phyloP scores from a whole-genome alignment of 2,888 invertebrate species.

The Anarsia innoxiella region DNA sequence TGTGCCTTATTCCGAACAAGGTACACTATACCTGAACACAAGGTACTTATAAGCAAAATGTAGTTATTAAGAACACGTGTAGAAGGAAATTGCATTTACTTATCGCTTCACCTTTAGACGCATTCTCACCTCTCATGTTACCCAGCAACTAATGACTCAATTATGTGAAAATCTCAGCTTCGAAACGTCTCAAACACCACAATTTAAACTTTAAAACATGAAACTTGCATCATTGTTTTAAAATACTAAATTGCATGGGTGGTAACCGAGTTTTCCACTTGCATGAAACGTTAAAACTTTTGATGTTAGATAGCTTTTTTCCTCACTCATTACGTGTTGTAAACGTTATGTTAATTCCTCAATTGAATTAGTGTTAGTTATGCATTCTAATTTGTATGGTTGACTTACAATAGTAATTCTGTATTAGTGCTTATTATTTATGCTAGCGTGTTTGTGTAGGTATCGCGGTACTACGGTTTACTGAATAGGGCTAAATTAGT shows the following conservation, averaged over 20 bases:
- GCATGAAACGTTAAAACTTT: constrained; percentile 35
- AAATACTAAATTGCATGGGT: constrained; percentile 13
- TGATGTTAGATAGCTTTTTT: constrained; percentile 43
- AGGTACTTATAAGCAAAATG: constrained; percentile 5
- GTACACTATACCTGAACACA: too few relatives aligned
- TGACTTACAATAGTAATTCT: too few relatives aligned
- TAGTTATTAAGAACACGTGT: constrained; percentile 11
- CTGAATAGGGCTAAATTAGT: not conserved
- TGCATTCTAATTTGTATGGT: constrained; percentile 13
- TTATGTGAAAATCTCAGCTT: constrained; percentile 31
- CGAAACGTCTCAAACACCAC: constrained; percentile 17
- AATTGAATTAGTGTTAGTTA: constrained; percentile 35
- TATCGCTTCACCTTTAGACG: constrained; percentile 53
- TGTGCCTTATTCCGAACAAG: too few relatives aligned
- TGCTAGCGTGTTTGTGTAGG: not conserved
- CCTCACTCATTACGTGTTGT: constrained; percentile 46
- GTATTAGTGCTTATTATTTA: not conserved
- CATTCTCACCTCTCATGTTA: constrained; percentile 52
- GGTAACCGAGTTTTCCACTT: not conserved
- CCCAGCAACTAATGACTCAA: constrained; percentile 57
- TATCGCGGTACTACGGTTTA: not conserved
- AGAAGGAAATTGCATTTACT: constrained; percentile 33
- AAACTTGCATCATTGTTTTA: constrained; percentile 5
- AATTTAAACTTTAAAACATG: constrained; percentile 10
- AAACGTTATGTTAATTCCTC: constrained; percentile 43